These are phyloP conservation scores for Thamnaconus septentrionalis DNA, from an alignment of 2,113 vertebrate species.

Conservation along the genomic window DNA sequence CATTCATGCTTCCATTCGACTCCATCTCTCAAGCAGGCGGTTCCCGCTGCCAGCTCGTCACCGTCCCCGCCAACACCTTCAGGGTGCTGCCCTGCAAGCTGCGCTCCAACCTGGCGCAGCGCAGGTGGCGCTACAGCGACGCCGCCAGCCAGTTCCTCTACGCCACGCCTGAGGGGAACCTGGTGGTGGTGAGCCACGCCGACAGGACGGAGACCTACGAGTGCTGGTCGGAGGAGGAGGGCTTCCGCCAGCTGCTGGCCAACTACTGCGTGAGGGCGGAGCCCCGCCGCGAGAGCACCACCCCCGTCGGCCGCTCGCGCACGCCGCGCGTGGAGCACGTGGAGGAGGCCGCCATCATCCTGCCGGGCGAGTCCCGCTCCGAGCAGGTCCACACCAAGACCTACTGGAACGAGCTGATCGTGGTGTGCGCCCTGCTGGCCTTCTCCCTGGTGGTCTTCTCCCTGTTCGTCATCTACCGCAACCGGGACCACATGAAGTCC, in stretches of 20 bases:
- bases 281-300: slow-evolving; percentile 61
- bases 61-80: slow-evolving; percentile 79
- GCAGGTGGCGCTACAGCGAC: slow-evolving; percentile 80
- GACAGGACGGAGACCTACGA: slow-evolving; percentile 81
- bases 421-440: slow-evolving; percentile 83
- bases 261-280: slow-evolving; percentile 83
- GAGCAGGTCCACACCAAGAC: slow-evolving; percentile 76
- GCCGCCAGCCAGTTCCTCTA: slow-evolving; percentile 76
- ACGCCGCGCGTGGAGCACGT: slow-evolving; percentile 58
- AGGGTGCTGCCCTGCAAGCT: slow-evolving; percentile 80
- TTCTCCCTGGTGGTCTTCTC: slow-evolving; percentile 74
- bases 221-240: slow-evolving; percentile 89
- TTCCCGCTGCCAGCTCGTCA: slow-evolving; percentile 73
- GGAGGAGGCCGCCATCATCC: slow-evolving; percentile 59
- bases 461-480: slow-evolving; percentile 84
- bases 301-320: slow-evolving; percentile 75
- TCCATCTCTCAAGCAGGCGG: slow-evolving; percentile 51
- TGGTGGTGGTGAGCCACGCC: slow-evolving; percentile 83
- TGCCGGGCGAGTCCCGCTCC: slow-evolving; percentile 63
- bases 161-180: slow-evolving; percentile 80
- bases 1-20: not conserved
- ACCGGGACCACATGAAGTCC: slow-evolving; percentile 84
- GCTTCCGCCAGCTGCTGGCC: slow-evolving; percentile 84
- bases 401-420: slow-evolving; percentile 91
- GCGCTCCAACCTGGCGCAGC: slow-evolving; percentile 86